Conservation (phyloP, 2,113 vertebrate genomes). For the Agapornis roseicollis region DNA sequence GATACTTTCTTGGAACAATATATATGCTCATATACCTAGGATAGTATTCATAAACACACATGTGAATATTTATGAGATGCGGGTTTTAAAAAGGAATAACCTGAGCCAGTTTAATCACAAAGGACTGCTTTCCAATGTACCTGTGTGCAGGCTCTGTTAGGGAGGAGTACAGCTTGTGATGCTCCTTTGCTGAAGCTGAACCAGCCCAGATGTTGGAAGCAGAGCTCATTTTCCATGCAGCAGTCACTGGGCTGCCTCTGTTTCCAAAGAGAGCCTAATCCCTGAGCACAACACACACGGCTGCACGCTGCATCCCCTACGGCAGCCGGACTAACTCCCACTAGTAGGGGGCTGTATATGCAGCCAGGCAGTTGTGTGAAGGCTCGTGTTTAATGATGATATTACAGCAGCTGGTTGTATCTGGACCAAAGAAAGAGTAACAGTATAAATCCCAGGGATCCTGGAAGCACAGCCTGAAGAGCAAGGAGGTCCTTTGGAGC, state of each 20-base stretch:
- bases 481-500: neutral
- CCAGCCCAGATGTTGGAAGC: neutral
- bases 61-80: accelerated
- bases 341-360: accelerated
- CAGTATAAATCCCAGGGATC: accelerated
- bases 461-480: neutral
- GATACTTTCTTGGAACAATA: neutral
- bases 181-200: neutral
- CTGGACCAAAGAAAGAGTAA: accelerated
- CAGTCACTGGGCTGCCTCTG: neutral
- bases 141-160: too few relatives aligned
- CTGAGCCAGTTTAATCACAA: neutral
- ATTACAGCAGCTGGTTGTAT: neutral
- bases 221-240: neutral
- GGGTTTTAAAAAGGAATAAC: neutral
- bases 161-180: accelerated
- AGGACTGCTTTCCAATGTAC: neutral
- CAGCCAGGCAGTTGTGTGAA: neutral
- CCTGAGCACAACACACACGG: accelerated
- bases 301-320: accelerated
- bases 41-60: too few relatives aligned
- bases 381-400: too few relatives aligned
- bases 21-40: accelerated
- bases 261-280: neutral
- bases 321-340: neutral